phyloP scores from a whole-genome alignment of 2,888 invertebrate genomes.

The Exephanes ischioxanthus region DNA sequence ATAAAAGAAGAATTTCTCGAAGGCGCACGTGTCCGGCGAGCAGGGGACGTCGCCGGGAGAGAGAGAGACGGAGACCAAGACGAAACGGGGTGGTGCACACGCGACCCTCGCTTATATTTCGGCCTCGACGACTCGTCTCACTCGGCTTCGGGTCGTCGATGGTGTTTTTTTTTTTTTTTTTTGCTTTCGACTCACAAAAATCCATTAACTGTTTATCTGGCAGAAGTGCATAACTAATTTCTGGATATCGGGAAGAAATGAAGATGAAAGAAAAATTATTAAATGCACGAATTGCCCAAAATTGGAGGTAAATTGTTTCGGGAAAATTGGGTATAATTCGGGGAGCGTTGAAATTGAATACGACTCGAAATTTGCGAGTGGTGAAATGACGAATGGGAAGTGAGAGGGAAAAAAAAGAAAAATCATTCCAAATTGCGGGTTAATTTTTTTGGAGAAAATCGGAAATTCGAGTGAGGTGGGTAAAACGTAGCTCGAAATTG shows the following conservation, averaged over 20 bases:
- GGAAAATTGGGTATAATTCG: too few species aligned
- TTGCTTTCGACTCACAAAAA: background rate
- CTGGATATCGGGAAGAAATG: background rate
- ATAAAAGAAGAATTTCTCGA: slow-evolving; percentile 82
- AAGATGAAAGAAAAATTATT: too few species aligned
- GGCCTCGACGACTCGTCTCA: slow-evolving; percentile 34
- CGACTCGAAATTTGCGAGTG: too few species aligned
- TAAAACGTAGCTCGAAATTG: background rate
- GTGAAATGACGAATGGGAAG: too few species aligned
- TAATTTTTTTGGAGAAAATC: background rate
- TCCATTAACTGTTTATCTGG: background rate
- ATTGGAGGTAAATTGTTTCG: too few species aligned
- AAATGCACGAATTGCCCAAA: too few species aligned
- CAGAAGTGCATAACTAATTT: background rate
- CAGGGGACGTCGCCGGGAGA: slow-evolving; percentile 59
- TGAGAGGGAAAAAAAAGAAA: too few species aligned
- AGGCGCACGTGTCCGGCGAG: slow-evolving; percentile 81
- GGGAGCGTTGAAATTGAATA: too few species aligned
- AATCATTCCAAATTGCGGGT: too few species aligned
- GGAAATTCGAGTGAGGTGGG: too few species aligned
- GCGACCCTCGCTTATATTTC: slow-evolving; percentile 48
- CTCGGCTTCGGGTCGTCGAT: slow-evolving; percentile 12
- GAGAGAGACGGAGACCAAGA: slow-evolving; percentile 54
- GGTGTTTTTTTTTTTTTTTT: slow-evolving; percentile 7
- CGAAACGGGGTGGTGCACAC: slow-evolving; percentile 53